These are phyloP conservation scores for Crocidura indochinensis DNA, from an alignment of 2,797 vertebrate species.

Conservation along the genomic window DNA sequence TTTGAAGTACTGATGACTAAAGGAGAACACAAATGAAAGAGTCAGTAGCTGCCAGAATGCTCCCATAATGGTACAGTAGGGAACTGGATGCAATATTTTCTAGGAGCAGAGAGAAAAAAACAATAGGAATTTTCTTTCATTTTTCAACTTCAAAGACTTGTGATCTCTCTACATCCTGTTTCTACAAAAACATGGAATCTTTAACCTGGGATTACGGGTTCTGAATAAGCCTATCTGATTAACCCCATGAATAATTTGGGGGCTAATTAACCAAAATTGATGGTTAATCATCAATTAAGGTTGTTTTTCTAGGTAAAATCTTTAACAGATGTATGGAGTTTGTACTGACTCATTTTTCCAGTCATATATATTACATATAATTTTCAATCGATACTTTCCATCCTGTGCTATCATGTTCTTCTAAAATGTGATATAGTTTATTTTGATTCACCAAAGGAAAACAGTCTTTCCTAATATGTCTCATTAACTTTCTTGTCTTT, in stretches of 20 bases:
- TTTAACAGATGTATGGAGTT: neutral
- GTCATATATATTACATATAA: neutral
- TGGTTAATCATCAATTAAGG: neutral
- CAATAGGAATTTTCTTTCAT: neutral
- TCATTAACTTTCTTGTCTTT: neutral
- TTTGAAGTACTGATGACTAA: neutral
- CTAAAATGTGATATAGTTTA: neutral
- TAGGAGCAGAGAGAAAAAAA: neutral
- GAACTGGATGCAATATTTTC: neutral
- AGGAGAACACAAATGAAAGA: neutral
- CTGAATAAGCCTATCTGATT: neutral
- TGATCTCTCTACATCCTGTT: neutral
- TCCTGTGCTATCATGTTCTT: neutral
- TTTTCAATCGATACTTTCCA: neutral
- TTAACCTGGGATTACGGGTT: neutral
- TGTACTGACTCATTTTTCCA: neutral
- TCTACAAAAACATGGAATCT: neutral
- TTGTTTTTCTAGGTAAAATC: slow-evolving; percentile 19
- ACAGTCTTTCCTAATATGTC: neutral
- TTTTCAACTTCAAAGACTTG: neutral
- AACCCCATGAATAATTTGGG: too few relatives aligned
- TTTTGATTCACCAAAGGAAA: neutral
- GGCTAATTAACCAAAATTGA: neutral
- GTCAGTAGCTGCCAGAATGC: neutral
- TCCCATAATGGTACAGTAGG: neutral